phyloP scores from a whole-genome alignment of 1,140 invertebrate species.

The Apolygus lucorum region DNA sequence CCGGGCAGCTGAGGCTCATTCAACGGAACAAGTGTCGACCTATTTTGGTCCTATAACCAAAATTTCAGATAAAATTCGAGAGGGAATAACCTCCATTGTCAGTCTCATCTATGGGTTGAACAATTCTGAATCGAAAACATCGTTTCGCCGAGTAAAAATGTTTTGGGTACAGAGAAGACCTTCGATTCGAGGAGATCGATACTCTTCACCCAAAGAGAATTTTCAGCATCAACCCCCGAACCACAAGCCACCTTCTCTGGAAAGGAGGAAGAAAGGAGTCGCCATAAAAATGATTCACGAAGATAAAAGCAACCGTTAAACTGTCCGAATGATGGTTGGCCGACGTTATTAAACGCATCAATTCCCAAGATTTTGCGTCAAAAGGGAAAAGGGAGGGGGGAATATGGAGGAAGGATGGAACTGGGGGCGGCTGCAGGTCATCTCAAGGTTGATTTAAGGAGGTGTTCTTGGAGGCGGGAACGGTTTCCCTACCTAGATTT shows the following conservation, averaged over 20 bases:
- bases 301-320: constrained; percentile 16
- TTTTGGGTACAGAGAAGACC: too few species aligned
- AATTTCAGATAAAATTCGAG: too few species aligned
- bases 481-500: constrained; percentile 12
- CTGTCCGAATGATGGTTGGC: constrained; percentile 11
- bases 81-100: too few species aligned
- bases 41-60: too few species aligned
- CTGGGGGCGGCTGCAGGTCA: background rate
- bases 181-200: too few species aligned
- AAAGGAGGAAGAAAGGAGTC: background rate
- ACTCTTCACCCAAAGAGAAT: too few species aligned
- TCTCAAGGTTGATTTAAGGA: constrained; percentile 19
- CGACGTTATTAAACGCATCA: constrained; percentile 16
- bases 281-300: constrained; percentile 16
- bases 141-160: too few species aligned
- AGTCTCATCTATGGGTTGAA: too few species aligned
- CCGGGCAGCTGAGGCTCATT: too few species aligned
- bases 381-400: background rate
- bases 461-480: constrained; percentile 2
- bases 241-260: background rate
- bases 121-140: too few species aligned
- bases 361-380: constrained; percentile 15
- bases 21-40: too few species aligned
- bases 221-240: too few species aligned
- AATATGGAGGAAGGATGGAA: background rate